phyloP scores from a whole-genome alignment of 2,113 vertebrate species.

The Gymnarchus niloticus region DNA sequence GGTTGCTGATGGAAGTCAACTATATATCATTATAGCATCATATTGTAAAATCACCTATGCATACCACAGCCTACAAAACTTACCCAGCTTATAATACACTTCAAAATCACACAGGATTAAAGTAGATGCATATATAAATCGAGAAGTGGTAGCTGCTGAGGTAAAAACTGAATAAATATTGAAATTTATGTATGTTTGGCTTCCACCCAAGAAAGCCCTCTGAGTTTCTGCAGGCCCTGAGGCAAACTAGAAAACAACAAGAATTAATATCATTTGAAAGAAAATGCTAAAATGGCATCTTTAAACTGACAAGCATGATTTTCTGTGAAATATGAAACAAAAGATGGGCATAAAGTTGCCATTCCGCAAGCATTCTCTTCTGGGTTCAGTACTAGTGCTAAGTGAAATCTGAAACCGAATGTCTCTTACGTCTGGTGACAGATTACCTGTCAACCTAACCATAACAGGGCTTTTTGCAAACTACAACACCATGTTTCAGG shows the following conservation, averaged over 20 bases:
- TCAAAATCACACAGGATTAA: not conserved
- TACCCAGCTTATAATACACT: not conserved
- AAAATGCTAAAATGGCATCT: slow-evolving; percentile 23
- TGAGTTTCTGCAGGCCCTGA: slow-evolving; percentile 40
- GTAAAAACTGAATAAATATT: slow-evolving; percentile 56
- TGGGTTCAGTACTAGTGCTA: not conserved
- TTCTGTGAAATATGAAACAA: slow-evolving; percentile 34
- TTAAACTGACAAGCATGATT: slow-evolving; percentile 44
- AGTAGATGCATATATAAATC: slow-evolving; percentile 19
- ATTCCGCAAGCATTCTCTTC: not conserved
- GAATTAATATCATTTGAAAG: slow-evolving; percentile 41
- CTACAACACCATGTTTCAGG: not conserved
- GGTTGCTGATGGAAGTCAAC: not conserved
- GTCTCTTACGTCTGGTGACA: not conserved
- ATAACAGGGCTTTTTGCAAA: not conserved
- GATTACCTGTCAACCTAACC: not conserved
- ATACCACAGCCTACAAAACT: not conserved
- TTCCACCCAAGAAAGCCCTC: slow-evolving; percentile 51
- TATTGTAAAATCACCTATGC: not conserved
- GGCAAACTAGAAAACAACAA: slow-evolving; percentile 56
- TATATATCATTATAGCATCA: not conserved
- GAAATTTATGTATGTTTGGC: slow-evolving; percentile 61
- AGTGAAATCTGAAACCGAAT: not conserved
- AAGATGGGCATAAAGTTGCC: slow-evolving; percentile 18
- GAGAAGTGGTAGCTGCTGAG: slow-evolving; percentile 38